These are phyloP conservation scores for Hiodon alosoides DNA, from an alignment of 2,113 vertebrate species.

Conservation along the genomic window DNA sequence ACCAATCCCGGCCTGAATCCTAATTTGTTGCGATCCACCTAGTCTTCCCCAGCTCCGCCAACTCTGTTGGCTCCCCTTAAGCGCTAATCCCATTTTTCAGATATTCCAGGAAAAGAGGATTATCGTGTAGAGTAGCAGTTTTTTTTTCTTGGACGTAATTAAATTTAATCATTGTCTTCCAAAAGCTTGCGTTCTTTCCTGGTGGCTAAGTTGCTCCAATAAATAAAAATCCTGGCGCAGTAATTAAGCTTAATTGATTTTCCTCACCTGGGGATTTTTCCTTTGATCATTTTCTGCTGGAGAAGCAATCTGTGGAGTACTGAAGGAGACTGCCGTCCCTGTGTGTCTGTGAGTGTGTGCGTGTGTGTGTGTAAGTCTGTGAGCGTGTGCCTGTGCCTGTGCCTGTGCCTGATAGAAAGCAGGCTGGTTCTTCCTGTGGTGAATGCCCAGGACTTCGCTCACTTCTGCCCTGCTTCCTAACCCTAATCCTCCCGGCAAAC, in stretches of 20 bases:
- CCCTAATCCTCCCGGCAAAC: background rate
- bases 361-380: no score
- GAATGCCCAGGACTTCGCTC: background rate
- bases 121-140: constrained; percentile 39
- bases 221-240: constrained; percentile 39
- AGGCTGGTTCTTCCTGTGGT: background rate
- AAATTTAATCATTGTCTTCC: constrained; percentile 57
- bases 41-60: background rate
- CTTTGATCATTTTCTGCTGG: constrained; percentile 21
- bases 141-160: constrained; percentile 55
- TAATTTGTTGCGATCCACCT: background rate
- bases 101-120: constrained; percentile 51
- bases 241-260: constrained; percentile 54
- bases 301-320: background rate
- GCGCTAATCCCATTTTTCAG: constrained; percentile 50
- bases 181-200: constrained; percentile 35
- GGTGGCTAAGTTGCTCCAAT: constrained; percentile 35
- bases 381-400: background rate
- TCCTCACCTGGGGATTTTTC: constrained; percentile 40
- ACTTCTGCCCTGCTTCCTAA: no score
- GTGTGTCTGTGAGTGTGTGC: no score
- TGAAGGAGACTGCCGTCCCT: background rate
- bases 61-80: constrained; percentile 9
- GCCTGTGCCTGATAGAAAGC: background rate
- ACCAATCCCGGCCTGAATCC: background rate